Percentiles rank a stretch among this genome's conserved stretches.
These are phyloP conservation scores for Folsomia candida DNA, from an alignment of 2,888 invertebrate species.

Conservation along the genomic window DNA sequence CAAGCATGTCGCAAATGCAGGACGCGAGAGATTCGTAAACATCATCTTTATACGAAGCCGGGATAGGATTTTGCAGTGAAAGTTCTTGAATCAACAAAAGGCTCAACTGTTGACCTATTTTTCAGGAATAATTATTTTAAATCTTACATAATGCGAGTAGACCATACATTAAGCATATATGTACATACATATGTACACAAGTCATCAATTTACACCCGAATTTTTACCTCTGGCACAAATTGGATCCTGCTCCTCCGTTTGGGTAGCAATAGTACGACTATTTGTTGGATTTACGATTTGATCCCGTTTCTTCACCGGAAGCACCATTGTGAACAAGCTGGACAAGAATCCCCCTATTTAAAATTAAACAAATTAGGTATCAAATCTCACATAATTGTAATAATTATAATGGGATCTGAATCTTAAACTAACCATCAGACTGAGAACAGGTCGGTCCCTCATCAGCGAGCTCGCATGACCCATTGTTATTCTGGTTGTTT, in stretches of 20 bases:
- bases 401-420: background rate
- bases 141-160: background rate
- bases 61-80: conserved; percentile 30
- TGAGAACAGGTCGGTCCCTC: background rate
- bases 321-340: conserved; percentile 33
- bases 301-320: conserved; percentile 18
- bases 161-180: no score
- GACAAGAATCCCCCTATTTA: conserved; percentile 35
- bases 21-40: conserved; percentile 56
- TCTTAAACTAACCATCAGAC: background rate
- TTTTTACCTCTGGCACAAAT: conserved; percentile 37
- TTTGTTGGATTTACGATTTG: conserved; percentile 2
- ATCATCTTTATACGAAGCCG: conserved; percentile 51
- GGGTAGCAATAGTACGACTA: conserved; percentile 27
- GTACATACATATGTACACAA: no score
- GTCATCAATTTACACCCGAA: background rate
- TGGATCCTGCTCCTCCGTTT: conserved; percentile 44
- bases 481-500: conserved; percentile 1
- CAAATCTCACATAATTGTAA: background rate
- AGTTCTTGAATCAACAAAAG: conserved; percentile 46
- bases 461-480: background rate
- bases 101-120: conserved; percentile 34
- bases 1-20: conserved; percentile 56
- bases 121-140: background rate
- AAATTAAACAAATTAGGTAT: background rate